Base-by-base conservation (phyloP, 1,140 invertebrate species). In the Atta cephalotes region DNA sequence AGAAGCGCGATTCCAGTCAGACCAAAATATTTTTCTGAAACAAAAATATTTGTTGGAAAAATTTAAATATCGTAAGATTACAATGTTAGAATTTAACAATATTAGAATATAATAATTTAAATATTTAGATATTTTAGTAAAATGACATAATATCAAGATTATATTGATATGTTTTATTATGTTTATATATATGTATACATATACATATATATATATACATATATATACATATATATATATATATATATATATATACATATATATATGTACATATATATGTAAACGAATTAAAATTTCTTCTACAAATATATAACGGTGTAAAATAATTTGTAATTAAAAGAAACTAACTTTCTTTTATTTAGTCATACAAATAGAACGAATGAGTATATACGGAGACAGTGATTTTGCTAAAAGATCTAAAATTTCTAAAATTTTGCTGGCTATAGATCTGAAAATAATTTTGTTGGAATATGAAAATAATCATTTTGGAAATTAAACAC, bases 1-100 rank as follows among this genome's bases (percentile, higher is more conserved):
- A 62, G 96, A 95, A 1, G 96, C 95, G n/a, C 99, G 96, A 93
- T 99, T 97, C 99, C 99, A 99, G 93, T 99, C 99, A 0, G 98
- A 98, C 98, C 99, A 99, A 93, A 98, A 99, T 68, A 99, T 96
- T 96, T 98, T 98, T 39, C 98, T 99, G 91, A 92, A 91, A 82
- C 51, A 81, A n/a, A 7, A 31, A 60, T 82, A 72, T 89, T 90
- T 0, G 14, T 62, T 39, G n/a, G 0, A 49, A 49, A 25, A 71
- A 31, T 62, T 28, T 0, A 45, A 31, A 49, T 35, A 72, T 35
- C 31, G 3, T 3, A n/a, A 31, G 65, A 25, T 56, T 39, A 82
- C 10, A 14, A 65, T 65, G 12, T 49, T 39, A n/a, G 12, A 21
- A 51, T 53, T 39, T 9, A n/a, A 39, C 35, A 35, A 35, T 65